These are phyloP conservation scores for Cryptocephalus moraei DNA, from an alignment of 2,888 invertebrate species.

Conservation along the genomic window DNA sequence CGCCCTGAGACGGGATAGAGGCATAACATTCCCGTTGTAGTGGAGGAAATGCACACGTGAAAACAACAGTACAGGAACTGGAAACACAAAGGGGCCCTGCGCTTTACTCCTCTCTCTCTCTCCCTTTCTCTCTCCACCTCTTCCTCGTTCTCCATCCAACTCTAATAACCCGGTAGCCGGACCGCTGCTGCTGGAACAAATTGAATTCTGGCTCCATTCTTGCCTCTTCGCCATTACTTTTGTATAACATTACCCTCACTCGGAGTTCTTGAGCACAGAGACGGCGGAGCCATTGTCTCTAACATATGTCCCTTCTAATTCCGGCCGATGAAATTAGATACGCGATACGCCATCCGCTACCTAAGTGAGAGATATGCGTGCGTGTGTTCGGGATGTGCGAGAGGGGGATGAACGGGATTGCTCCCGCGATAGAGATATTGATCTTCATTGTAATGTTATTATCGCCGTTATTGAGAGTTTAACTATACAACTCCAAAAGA, in stretches of 20 bases:
- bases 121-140: constrained; percentile 5
- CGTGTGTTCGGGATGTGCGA: too few relatives aligned
- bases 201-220: constrained; percentile 13
- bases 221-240: constrained; percentile 12
- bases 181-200: constrained; percentile 13
- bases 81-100: not conserved
- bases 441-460: too few relatives aligned
- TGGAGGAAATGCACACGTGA: too few relatives aligned
- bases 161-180: constrained; percentile 13
- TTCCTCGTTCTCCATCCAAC: constrained; percentile 1
- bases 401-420: too few relatives aligned
- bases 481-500: too few relatives aligned
- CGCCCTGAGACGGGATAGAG: too few relatives aligned
- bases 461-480: too few relatives aligned
- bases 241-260: constrained; percentile 12
- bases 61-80: too few relatives aligned
- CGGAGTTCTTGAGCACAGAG: constrained; percentile 2
- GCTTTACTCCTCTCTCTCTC: not conserved
- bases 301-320: constrained; percentile 7
- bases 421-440: too few relatives aligned
- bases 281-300: constrained; percentile 3
- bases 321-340: constrained; percentile 4
- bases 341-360: not conserved
- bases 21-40: too few relatives aligned
- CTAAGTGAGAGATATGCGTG: too few relatives aligned